Conservation (phyloP, 1,140 invertebrate species). For the Goniozus legneri region DNA sequence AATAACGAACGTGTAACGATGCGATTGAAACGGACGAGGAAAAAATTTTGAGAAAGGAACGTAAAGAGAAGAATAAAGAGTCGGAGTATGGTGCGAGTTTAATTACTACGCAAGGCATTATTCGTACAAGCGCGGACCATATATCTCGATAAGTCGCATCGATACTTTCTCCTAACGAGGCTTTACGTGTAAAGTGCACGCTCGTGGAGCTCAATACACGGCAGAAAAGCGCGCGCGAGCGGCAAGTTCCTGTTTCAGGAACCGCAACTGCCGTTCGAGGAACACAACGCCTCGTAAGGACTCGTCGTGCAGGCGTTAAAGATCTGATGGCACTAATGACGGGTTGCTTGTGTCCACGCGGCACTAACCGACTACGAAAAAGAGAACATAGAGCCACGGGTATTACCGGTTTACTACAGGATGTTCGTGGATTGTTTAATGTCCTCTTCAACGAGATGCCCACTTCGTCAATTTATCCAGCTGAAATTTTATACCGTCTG, state of each 20-base stretch:
- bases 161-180: slow-evolving; percentile 12
- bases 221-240: slow-evolving; percentile 6
- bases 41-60: too few species aligned
- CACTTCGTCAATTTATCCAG: too few species aligned
- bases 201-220: slow-evolving; percentile 2
- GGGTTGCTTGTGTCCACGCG: slow-evolving; percentile 21
- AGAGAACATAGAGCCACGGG: slow-evolving; percentile 21
- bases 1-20: too few species aligned
- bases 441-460: too few species aligned
- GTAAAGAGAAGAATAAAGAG: too few species aligned
- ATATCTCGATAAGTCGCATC: slow-evolving; percentile 18
- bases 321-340: slow-evolving; percentile 34
- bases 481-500: too few species aligned
- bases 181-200: slow-evolving; percentile 1
- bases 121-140: slow-evolving; percentile 12
- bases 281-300: slow-evolving; percentile 19
- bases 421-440: too few species aligned
- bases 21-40: too few species aligned
- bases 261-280: slow-evolving; percentile 22
- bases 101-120: slow-evolving; percentile 22
- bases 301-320: slow-evolving; percentile 36
- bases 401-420: slow-evolving; percentile 25
- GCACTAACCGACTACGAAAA: slow-evolving; percentile 31
- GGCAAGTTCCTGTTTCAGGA: slow-evolving; percentile 25
- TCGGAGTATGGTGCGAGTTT: too few species aligned